phyloP scores from a whole-genome alignment of 2,888 invertebrate species.

The Drosophila barbarae region DNA sequence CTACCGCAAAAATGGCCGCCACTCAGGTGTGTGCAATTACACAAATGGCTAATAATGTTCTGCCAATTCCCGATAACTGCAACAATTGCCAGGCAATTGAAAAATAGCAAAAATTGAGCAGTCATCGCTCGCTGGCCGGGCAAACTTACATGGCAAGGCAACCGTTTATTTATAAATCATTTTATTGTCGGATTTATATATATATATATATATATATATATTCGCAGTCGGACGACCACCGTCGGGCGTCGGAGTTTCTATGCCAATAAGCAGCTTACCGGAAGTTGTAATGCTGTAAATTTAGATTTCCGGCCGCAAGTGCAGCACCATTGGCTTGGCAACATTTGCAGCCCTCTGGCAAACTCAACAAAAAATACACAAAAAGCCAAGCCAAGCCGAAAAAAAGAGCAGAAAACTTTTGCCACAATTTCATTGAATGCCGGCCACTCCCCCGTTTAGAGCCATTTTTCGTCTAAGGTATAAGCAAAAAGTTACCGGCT shows the following conservation, averaged over 20 bases:
- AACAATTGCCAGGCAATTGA: constrained; percentile 40
- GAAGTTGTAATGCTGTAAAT: constrained; percentile 74
- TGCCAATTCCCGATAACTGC: constrained; percentile 14
- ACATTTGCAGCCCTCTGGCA: constrained; percentile 34
- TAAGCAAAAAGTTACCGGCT: constrained; percentile 62
- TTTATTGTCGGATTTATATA: constrained; percentile 68
- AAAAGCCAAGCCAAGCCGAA: constrained; percentile 14
- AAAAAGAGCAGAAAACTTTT: constrained; percentile 46
- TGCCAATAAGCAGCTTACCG: constrained; percentile 74
- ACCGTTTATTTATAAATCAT: constrained; percentile 72
- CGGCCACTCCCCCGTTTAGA: constrained; percentile 29
- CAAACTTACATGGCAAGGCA: constrained; percentile 36
- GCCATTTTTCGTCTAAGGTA: constrained; percentile 56
- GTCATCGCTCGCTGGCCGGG: constrained; percentile 17
- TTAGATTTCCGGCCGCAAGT: constrained; percentile 74
- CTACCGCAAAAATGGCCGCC: constrained; percentile 36
- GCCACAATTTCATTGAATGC: constrained; percentile 66
- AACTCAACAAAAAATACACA: constrained; percentile 9
- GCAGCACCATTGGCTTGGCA: constrained; percentile 53
- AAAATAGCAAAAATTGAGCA: constrained; percentile 50
- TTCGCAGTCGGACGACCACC: constrained; percentile 57
- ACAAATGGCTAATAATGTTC: constrained; percentile 52
- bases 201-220: constrained; percentile 21
- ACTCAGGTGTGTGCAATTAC: constrained; percentile 47
- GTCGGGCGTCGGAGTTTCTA: constrained; percentile 58